Conservation (phyloP, 1,140 invertebrate species). For the Mamestra configurata region DNA sequence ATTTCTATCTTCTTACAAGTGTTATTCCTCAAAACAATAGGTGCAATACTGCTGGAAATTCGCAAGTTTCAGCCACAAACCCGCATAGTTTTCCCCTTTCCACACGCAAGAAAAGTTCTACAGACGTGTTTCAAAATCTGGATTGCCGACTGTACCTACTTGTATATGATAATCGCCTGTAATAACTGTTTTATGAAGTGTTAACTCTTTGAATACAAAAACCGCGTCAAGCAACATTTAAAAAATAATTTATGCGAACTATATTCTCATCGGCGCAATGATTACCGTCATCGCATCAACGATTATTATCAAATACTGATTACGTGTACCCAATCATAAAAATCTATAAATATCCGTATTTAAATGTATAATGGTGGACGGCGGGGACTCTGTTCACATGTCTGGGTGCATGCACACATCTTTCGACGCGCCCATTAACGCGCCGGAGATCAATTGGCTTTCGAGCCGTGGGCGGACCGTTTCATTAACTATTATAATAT, state of each 20-base stretch:
- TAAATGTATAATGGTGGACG: constrained; percentile 71
- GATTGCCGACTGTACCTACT: too few species aligned
- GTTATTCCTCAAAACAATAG: too few species aligned
- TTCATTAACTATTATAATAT: constrained; percentile 85
- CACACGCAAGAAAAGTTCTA: too few species aligned
- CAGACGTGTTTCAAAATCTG: too few species aligned
- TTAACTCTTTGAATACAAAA: neutral
- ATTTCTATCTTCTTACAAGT: too few species aligned
- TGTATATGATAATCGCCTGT: neutral
- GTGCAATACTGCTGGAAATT: too few species aligned
- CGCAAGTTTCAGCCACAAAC: too few species aligned
- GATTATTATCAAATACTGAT: constrained; percentile 58
- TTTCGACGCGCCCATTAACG: constrained; percentile 77
- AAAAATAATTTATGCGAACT: constrained; percentile 20
- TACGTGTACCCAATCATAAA: constrained; percentile 53
- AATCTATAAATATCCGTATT: constrained; percentile 64
- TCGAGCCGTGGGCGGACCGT: constrained; percentile 77
- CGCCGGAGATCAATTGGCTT: constrained; percentile 77
- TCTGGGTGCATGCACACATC: constrained; percentile 67
- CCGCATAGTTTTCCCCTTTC: too few species aligned
- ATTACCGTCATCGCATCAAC: constrained; percentile 35
- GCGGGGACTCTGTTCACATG: constrained; percentile 62
- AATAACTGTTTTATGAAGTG: neutral
- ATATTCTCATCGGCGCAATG: constrained; percentile 1
- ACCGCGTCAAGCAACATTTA: neutral